phyloP scores from a whole-genome alignment of 1,140 invertebrate species.

The Camponotus floridanus region DNA sequence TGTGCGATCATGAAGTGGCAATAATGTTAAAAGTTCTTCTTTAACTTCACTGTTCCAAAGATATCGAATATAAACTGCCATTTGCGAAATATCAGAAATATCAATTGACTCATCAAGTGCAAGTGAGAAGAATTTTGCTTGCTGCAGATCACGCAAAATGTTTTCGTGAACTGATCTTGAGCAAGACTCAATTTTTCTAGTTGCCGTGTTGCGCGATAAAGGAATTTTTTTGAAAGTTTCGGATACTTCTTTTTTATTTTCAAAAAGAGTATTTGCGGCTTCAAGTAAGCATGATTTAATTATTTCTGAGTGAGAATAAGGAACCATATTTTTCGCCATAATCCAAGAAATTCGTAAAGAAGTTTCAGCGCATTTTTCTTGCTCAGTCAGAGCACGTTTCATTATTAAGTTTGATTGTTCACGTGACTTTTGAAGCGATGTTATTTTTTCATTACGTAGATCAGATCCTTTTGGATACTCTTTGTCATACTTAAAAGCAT shows the following conservation, averaged over 20 bases:
- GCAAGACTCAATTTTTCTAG: neutral
- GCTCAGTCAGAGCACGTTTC: neutral
- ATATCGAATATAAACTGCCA: slow-evolving; percentile 1
- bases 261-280: neutral
- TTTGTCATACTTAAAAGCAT: neutral
- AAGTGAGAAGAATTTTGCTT: neutral
- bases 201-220: neutral
- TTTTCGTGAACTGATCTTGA: neutral
- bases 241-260: neutral
- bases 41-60: neutral
- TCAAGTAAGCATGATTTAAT: neutral
- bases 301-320: neutral
- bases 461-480: neutral
- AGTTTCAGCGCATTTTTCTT: neutral
- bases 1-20: neutral
- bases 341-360: neutral
- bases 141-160: neutral
- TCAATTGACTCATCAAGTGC: neutral
- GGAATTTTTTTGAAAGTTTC: neutral
- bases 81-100: neutral
- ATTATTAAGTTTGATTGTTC: neutral
- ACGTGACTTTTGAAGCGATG: neutral
- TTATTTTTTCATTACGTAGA: neutral
- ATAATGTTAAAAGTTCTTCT: slow-evolving; percentile 1
- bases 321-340: neutral